Conservation (phyloP, 2,888 invertebrate genomes). For the Drosophila emarginata region DNA sequence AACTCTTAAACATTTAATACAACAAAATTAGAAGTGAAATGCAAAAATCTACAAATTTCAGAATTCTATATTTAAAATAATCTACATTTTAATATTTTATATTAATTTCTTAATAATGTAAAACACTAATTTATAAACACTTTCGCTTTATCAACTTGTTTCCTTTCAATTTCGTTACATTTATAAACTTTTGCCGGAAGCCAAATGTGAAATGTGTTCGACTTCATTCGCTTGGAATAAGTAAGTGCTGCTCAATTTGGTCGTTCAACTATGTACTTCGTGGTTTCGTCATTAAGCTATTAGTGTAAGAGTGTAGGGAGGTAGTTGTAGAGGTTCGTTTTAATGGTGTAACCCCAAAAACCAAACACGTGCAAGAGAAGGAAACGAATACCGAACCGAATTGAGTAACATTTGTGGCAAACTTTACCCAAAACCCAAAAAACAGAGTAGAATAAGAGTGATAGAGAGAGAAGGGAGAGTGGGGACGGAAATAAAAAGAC, state of each 20-base stretch:
- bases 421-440: constrained; percentile 44
- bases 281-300: constrained; percentile 73
- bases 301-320: constrained; percentile 36
- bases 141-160: neutral
- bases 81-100: too few species aligned
- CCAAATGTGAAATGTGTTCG: constrained; percentile 34
- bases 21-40: too few species aligned
- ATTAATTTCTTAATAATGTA: too few species aligned
- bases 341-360: constrained; percentile 47
- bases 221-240: constrained; percentile 57
- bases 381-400: constrained; percentile 49
- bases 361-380: constrained; percentile 35
- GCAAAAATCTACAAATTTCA: too few species aligned
- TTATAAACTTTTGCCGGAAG: neutral
- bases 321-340: constrained; percentile 27
- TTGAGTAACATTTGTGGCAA: constrained; percentile 76
- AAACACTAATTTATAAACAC: neutral
- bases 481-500: constrained; percentile 27
- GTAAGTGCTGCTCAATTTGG: constrained; percentile 70
- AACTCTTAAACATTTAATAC: too few species aligned
- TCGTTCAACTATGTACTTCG: constrained; percentile 69
- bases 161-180: neutral
- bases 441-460: constrained; percentile 48
- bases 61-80: too few species aligned
- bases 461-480: neutral